Base-by-base conservation (phyloP, 2,888 invertebrate species). In the Tachystola acroxantha region DNA sequence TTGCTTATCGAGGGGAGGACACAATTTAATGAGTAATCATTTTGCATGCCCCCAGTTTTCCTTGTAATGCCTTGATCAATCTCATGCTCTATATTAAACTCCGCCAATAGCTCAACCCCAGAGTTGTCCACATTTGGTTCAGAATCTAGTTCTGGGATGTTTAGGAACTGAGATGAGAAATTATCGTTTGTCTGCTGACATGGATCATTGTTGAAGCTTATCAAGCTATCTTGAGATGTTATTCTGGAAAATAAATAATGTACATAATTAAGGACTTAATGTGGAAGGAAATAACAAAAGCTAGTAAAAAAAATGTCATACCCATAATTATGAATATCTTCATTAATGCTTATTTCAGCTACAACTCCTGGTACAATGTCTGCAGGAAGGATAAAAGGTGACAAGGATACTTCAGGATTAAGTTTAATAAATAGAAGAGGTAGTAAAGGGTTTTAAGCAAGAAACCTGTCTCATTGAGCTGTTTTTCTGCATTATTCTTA, bases 1-100 rank as follows among this genome's bases (percentile, higher is more conserved):
- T 66, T 73, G 44, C 69, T 74, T 29, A 85, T 68, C 20, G 82
- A 85, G 13, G 85, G 86, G 29, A 86, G 56, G 12, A 86, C 80
- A 70, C 85, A 86, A 46, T 86, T 85, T 29, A 85, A 49, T 25
- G 78, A 80, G 25, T 66, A 60, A 12, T 64, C 61, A 51, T 58
- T 61, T 37, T 60, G 64, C 39, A 64, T 64, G 33, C 47, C 48
- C 28, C 42, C 55, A 19, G 61, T 48, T 37, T 72, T 74, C 36
- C 53, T 64, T 4, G 53, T 46, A 34, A 70, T 71, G 11, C 64
- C 68, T 40, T 72, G 60, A 39, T 77, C 70, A 39, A 59, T 53
- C 37, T 79, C 73, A 62, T 70, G 57, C 9, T 67, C 64, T 46
- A 85, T 80, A 48, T 82, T 67, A 48, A 84, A 85, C 42, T 82